Conservation (phyloP, 2,888 invertebrate genomes). For the Camponotus fellah region DNA sequence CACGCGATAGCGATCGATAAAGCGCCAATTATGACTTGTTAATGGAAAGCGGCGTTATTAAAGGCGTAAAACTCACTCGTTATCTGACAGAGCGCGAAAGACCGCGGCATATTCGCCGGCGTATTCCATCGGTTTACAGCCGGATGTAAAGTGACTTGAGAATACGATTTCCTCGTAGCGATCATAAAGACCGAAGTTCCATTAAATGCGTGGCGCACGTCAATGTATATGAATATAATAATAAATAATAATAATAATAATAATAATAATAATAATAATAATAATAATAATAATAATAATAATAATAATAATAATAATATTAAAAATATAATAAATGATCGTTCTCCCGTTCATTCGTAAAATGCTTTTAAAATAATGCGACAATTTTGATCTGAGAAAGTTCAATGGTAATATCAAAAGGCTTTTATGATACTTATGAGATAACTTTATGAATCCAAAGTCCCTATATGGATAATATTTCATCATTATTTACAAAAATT, state of each 20-base stretch:
- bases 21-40: slow-evolving; percentile 70
- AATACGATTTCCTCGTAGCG: slow-evolving; percentile 38
- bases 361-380: slow-evolving; percentile 40
- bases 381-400: slow-evolving; percentile 33
- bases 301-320: slow-evolving; percentile 50
- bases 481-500: not conserved
- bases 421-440: slow-evolving; percentile 29
- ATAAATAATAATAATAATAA: slow-evolving; percentile 55
- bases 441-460: slow-evolving; percentile 30
- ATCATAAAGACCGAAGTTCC: slow-evolving; percentile 62
- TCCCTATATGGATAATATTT: not conserved
- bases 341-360: slow-evolving; percentile 26
- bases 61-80: slow-evolving; percentile 66
- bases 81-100: slow-evolving; percentile 42
- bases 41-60: slow-evolving; percentile 70
- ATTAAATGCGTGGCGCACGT: slow-evolving; percentile 41
- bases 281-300: slow-evolving; percentile 48
- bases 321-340: slow-evolving; percentile 48
- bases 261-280: slow-evolving; percentile 39
- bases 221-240: slow-evolving; percentile 43
- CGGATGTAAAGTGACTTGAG: slow-evolving; percentile 57
- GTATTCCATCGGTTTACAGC: slow-evolving; percentile 58
- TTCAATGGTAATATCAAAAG: slow-evolving; percentile 26
- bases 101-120: slow-evolving; percentile 31
- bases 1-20: slow-evolving; percentile 66